Evolutionary conservation across 2,113 vertebrate species (phyloP), one percentile per base, ranked within the genome.

Genomic region (Dipodomys spectabilis): DNA sequence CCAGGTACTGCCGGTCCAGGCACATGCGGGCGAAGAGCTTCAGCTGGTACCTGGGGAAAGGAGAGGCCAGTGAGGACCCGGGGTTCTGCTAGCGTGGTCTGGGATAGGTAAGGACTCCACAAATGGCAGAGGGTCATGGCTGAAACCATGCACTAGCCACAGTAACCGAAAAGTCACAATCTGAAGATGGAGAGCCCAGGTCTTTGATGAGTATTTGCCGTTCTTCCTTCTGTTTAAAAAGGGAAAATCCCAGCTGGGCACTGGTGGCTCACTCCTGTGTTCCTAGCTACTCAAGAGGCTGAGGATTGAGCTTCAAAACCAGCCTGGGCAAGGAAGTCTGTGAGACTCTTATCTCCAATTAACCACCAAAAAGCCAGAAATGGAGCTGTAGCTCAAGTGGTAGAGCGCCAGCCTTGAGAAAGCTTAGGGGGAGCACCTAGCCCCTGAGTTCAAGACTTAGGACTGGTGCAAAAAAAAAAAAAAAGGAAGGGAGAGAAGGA

Each of bases 21-120:
- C 99, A 99, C 99, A 99, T 99, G 67, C 99, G 98, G 77, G 99
- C 99, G 94, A 99, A 99, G 57, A 99, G 98, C 97, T 99, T 99
- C 97, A 99, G 98, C 98, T 99, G 99, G 97, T 99, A 99, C 97
- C 99, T 99, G 94, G 7, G 19, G 57, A 5, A 68, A 27, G 45
- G 23, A 25, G 35, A 7, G 32, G 1, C 22, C 0, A 23, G 69
- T 67, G 45, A 92, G 69, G 20, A 9, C 13, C 0, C 4, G 1
- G 44, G 45, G 74, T 60, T 75, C 18, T 22, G 11, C 25, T 5
- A 0, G 32, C n/a, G 3, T 30, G 4, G 16, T 23, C 81, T 25
- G 23, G 30, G 68, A 67, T 62, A 18, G 39, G 15, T 5, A 32
- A 64, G 75, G 67, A 53, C 49, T 32, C 30, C 6, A 23, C 20